Conservation (phyloP, 1,140 invertebrate genomes). For the Nasonia giraulti region DNA sequence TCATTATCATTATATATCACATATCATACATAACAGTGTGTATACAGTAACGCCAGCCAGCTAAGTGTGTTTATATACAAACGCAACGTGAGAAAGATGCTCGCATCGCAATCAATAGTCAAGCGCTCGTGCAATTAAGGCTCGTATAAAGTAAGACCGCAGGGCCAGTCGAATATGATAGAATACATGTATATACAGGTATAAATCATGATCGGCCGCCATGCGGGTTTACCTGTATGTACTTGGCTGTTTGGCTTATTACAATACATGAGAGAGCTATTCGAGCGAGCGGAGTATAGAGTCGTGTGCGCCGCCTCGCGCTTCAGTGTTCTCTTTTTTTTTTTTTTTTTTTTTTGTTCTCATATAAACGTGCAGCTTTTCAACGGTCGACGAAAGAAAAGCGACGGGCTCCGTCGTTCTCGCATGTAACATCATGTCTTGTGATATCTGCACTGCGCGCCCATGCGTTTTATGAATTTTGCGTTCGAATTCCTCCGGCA, state of each 20-base stretch:
- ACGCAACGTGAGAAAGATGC: neutral
- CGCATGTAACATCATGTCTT: neutral
- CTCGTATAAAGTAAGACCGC: neutral
- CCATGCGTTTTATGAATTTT: neutral
- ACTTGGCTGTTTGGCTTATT: neutral
- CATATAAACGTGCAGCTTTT: conserved; percentile 58
- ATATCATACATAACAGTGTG: no score
- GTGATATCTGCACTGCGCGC: neutral
- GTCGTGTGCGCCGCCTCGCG: neutral
- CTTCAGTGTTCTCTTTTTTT: neutral
- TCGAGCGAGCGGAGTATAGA: conserved; percentile 41
- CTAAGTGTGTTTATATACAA: no score
- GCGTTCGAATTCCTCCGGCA: neutral
- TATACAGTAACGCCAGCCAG: no score
- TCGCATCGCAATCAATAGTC: neutral
- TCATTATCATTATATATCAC: neutral
- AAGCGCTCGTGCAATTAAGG: neutral
- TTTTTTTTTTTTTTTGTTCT: neutral
- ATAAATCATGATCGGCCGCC: neutral
- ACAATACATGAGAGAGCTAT: neutral
- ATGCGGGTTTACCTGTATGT: neutral
- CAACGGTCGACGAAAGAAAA: conserved; percentile 74
- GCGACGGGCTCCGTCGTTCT: conserved; percentile 60
- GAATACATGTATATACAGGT: no score
- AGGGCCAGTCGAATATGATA: neutral